Percentiles rank a stretch among this genome's conserved stretches.
These are phyloP conservation scores for Margarornis squamiger DNA, from an alignment of 2,797 vertebrate genomes.

Conservation along the genomic window DNA sequence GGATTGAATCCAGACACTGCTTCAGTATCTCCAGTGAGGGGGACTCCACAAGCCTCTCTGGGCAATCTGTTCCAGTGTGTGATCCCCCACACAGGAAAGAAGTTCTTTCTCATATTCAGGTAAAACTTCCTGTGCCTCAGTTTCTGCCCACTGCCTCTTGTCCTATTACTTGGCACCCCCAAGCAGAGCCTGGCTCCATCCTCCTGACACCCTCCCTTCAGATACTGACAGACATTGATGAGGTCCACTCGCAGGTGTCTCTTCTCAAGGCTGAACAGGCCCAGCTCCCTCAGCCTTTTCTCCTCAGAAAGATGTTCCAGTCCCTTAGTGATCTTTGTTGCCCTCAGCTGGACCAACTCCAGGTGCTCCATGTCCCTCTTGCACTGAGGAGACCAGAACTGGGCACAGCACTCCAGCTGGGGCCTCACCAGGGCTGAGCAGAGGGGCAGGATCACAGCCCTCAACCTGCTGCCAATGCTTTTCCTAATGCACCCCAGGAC, in stretches of 20 bases:
- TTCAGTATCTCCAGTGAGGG: not conserved
- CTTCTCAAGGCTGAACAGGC: not conserved
- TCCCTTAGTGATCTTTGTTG: not conserved
- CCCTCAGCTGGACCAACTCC: not conserved
- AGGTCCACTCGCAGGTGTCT: not conserved
- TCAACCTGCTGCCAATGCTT: not conserved
- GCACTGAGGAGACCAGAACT: not conserved
- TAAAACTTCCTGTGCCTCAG: not conserved
- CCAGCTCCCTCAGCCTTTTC: not conserved
- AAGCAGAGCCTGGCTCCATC: not conserved
- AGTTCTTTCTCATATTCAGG: rapidly evolving
- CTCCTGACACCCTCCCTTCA: not conserved
- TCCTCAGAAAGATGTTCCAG: not conserved
- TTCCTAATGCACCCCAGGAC: not conserved
- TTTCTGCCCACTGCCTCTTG: not conserved
- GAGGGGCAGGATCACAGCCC: not conserved
- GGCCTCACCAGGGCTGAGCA: rapidly evolving
- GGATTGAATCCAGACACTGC: rapidly evolving
- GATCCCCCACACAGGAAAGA: not conserved
- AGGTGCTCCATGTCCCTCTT: not conserved
- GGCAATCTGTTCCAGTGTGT: not conserved
- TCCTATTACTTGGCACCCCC: rapidly evolving
- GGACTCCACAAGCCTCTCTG: not conserved
- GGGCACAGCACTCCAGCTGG: not conserved
- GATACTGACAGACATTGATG: not conserved